Base-by-base conservation (phyloP, 1,140 invertebrate genomes). In the Pollicipes pollicipes region DNA sequence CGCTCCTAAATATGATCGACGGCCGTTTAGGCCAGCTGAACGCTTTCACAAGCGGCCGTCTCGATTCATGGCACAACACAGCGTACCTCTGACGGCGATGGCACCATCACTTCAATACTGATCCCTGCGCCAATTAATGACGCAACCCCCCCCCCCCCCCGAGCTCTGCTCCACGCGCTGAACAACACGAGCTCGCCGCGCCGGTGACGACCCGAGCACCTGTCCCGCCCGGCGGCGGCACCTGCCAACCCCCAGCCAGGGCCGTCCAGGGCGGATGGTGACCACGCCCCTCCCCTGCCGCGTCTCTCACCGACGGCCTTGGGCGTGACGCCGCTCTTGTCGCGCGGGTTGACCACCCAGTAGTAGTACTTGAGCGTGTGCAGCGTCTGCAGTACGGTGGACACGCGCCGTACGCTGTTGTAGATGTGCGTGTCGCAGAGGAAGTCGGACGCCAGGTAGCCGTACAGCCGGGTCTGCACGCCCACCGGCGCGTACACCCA, bases 301-400 rank as follows among this genome's bases (percentile, higher is more conserved):
- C n/a, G 68, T 63, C 37, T 79, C 86, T 85, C 80, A 97, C 94
- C 93, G 71, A 93, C 80, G 77, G 93, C 94, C 81, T 97, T 97
- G 6, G 94, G 93, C 58, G 87, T 88, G 76, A 97, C 95, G 37
- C 93, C 94, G 81, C 93, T 97, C 79, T 95, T 94, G 58, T 91
- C 86, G 74, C 90, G 84, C 0, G 96, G 96, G 85, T 95, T 97
- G 3, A 92, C 89, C 26, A 99, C 91, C 95, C 96, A 99, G 79
- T 99, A 99, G 81, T 98, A 99, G 79, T 95, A 97, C 82, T 99
- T 99, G 35, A 99, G 83, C 0, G 97, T 95, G 79, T 99, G 95
- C 73, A 99, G 93, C 0, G 95, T 97, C 82, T 99, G 95, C 16
- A 99, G 83, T 0, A 99, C 95, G 0, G 96, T 98, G 75, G 93